phyloP scores from a whole-genome alignment of 2,113 vertebrate genomes.

The Engraulis encrasicolus region DNA sequence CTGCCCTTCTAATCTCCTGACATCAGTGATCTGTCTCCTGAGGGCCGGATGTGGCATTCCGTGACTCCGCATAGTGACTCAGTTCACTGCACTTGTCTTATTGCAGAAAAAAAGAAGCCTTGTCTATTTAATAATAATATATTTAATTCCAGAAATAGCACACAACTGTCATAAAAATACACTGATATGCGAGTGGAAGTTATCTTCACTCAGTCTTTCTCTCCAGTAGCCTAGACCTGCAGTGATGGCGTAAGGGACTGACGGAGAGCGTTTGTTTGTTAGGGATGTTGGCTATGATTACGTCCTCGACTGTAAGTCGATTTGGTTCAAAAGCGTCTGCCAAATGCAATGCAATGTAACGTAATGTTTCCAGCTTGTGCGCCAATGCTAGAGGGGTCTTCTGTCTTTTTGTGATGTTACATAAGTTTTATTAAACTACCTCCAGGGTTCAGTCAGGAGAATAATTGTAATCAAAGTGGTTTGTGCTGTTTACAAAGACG shows the following conservation, averaged over 20 bases:
- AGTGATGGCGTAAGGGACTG: neutral
- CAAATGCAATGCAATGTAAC: too few species aligned
- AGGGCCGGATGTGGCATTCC: neutral
- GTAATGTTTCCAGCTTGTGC: neutral
- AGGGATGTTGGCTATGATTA: too few species aligned
- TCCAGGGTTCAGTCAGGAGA: neutral
- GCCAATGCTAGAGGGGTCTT: neutral
- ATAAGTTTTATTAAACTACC: neutral
- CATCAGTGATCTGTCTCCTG: too few species aligned
- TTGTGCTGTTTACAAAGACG: neutral
- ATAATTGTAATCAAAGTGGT: neutral
- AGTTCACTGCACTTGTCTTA: neutral
- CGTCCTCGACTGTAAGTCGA: too few species aligned
- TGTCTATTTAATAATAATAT: slow-evolving; percentile 41
- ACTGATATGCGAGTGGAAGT: slow-evolving; percentile 42
- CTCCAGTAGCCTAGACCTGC: neutral
- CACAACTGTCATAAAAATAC: slow-evolving; percentile 34
- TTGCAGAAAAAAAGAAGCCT: slow-evolving; percentile 1
- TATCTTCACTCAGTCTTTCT: slow-evolving; percentile 24
- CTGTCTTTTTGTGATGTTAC: neutral
- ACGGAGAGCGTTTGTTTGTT: neutral
- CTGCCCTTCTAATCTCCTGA: too few species aligned
- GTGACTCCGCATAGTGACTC: neutral
- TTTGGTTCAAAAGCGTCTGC: too few species aligned
- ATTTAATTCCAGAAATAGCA: slow-evolving; percentile 40